Conservation (phyloP, 2,113 vertebrate genomes). For the Corythornis cristatus region DNA sequence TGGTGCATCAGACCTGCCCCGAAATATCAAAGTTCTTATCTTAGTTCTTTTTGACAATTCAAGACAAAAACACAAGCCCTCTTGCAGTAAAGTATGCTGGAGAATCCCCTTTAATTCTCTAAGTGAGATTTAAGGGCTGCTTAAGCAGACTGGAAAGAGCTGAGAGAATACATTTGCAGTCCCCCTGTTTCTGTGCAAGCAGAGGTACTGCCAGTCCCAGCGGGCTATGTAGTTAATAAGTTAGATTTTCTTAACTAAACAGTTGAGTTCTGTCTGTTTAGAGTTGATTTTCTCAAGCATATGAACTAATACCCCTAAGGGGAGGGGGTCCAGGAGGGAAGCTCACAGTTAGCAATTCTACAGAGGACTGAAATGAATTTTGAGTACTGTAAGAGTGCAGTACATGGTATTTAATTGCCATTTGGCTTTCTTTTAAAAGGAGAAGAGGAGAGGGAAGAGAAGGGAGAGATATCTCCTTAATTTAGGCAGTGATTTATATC, state of each 20-base stretch:
- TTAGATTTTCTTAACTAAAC: constrained; percentile 41
- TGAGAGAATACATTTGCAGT: not conserved
- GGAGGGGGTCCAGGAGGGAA: not conserved
- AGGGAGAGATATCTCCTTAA: not conserved
- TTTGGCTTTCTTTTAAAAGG: not conserved
- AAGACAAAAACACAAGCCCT: not conserved
- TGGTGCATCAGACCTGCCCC: not conserved
- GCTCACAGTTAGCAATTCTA: constrained; percentile 33
- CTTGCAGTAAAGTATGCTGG: not conserved
- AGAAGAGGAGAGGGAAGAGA: too few species aligned
- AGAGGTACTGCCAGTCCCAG: not conserved
- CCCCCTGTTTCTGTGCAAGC: not conserved
- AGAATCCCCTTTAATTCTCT: not conserved
- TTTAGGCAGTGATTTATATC: not conserved
- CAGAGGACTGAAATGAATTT: constrained; percentile 27
- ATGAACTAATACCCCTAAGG: constrained; percentile 7
- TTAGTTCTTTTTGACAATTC: not conserved
- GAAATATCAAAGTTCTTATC: not conserved
- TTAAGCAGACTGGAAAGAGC: not conserved
- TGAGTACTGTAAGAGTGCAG: not conserved
- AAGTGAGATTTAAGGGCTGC: not conserved
- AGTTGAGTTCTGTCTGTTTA: not conserved
- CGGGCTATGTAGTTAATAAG: not conserved
- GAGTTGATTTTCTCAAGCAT: constrained; percentile 44
- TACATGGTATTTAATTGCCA: not conserved